These are phyloP conservation scores for Nothobranchius furzeri DNA, from an alignment of 2,113 vertebrate species.

Conservation along the genomic window DNA sequence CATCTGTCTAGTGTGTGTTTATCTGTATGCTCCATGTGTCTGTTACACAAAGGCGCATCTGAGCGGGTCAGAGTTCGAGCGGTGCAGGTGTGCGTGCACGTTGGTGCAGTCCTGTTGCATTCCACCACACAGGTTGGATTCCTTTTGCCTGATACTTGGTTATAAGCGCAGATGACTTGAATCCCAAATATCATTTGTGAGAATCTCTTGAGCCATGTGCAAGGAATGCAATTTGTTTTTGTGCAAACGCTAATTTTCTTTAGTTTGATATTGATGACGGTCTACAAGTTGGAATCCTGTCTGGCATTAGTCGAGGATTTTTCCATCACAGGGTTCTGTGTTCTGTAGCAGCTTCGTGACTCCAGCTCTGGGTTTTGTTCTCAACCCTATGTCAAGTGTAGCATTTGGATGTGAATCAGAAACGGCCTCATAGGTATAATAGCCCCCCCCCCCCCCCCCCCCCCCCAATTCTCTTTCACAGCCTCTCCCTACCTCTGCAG, in stretches of 20 bases:
- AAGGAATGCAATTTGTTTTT: too few species aligned
- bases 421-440: neutral
- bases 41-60: too few species aligned
- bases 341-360: too few species aligned
- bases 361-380: neutral
- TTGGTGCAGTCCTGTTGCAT: neutral
- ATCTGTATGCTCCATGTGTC: too few species aligned
- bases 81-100: neutral
- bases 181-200: neutral
- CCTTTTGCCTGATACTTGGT: conserved; percentile 5
- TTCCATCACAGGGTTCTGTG: neutral
- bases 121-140: neutral
- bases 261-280: too few species aligned
- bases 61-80: conserved; percentile 6
- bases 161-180: neutral
- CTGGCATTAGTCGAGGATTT: too few species aligned
- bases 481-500: conserved; percentile 33
- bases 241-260: too few species aligned
- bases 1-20: neutral
- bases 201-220: too few species aligned
- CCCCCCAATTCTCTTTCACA: neutral
- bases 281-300: too few species aligned
- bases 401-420: neutral
- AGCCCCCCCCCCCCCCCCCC: neutral
- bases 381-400: neutral